These are phyloP conservation scores for Nemurella pictetii DNA, from an alignment of 2,888 invertebrate genomes.

Conservation along the genomic window DNA sequence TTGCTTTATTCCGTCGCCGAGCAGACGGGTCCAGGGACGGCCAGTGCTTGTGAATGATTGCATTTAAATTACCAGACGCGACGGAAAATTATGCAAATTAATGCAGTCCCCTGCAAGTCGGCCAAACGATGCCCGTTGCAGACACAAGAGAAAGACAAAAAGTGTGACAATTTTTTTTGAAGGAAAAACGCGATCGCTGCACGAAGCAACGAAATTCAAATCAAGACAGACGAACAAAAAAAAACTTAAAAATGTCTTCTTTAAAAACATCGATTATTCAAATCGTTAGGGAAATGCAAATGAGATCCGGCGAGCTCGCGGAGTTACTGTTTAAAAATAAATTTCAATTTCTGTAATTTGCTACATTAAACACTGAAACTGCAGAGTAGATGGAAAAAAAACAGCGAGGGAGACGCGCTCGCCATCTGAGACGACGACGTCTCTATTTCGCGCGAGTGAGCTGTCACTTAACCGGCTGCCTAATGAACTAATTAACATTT, in stretches of 20 bases:
- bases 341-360: background rate
- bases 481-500: constrained; percentile 29
- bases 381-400: background rate
- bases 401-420: no score
- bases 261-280: background rate
- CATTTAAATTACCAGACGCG: background rate
- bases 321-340: background rate
- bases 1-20: no score
- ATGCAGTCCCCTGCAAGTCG: background rate
- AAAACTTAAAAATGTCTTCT: background rate
- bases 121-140: background rate
- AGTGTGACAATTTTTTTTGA: background rate
- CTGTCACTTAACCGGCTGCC: constrained; percentile 22
- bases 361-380: background rate
- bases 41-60: background rate
- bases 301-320: background rate
- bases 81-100: background rate
- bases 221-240: background rate
- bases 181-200: background rate
- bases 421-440: background rate
- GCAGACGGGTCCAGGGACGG: no score
- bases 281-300: background rate
- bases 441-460: constrained; percentile 1
- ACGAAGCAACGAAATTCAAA: background rate
- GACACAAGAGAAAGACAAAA: background rate